phyloP scores from a whole-genome alignment of 1,140 invertebrate species.

The Marisa cornuarietis region DNA sequence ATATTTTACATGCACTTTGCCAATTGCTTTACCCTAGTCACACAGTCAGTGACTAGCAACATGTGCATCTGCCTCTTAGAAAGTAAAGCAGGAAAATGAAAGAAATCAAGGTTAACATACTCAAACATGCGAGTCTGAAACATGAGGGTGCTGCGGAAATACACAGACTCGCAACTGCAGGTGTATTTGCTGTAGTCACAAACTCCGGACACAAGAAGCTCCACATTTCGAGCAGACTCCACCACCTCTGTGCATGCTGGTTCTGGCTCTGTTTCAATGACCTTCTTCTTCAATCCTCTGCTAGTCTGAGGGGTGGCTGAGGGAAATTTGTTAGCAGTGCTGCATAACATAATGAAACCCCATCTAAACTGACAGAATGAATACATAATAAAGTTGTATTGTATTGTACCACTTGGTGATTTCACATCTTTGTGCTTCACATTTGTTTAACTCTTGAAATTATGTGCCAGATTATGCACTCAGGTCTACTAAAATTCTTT shows the following conservation, averaged over 20 bases:
- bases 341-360: too few relatives aligned
- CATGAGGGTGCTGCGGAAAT: conserved; percentile 65
- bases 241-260: conserved; percentile 58
- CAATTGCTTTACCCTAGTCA: too few relatives aligned
- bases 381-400: conserved; percentile 17
- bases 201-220: conserved; percentile 58
- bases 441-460: too few relatives aligned
- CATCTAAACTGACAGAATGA: conserved; percentile 19
- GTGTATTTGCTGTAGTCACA: conserved; percentile 63
- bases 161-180: conserved; percentile 54
- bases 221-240: conserved; percentile 53
- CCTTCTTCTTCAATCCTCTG: conserved; percentile 60
- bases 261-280: conserved; percentile 64
- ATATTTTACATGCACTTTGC: too few relatives aligned
- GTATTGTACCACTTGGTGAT: too few relatives aligned
- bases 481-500: too few relatives aligned
- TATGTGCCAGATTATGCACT: too few relatives aligned
- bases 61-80: too few relatives aligned
- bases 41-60: too few relatives aligned
- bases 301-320: conserved; percentile 31
- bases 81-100: too few relatives aligned
- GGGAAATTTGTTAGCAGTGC: conserved; percentile 29
- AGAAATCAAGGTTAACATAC: conserved; percentile 44
- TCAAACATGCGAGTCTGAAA: conserved; percentile 65
- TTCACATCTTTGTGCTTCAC: too few relatives aligned